phyloP scores from a whole-genome alignment of 2,113 vertebrate species.

The Mus pahari region DNA sequence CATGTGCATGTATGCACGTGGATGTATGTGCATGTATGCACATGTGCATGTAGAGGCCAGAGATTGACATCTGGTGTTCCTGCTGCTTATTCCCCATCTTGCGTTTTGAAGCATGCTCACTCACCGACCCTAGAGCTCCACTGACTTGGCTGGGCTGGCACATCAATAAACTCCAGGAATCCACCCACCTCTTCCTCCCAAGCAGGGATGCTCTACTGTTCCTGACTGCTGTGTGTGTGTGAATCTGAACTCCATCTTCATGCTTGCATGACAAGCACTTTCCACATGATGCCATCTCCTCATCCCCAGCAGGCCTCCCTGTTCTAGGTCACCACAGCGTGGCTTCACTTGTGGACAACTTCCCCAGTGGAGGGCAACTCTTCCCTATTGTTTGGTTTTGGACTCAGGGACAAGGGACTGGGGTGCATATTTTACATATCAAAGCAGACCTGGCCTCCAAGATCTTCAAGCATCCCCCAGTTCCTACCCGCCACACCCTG shows the following conservation, averaged over 20 bases:
- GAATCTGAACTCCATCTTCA: background rate
- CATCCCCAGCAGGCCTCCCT: background rate
- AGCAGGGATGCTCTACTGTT: background rate
- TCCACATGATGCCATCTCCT: no score
- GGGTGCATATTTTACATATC: no score
- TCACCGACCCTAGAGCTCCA: background rate
- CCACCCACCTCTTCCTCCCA: background rate
- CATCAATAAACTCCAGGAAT: background rate
- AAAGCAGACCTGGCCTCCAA: no score
- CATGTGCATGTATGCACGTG: background rate
- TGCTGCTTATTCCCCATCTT: background rate
- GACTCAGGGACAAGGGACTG: no score
- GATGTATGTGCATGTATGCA: no score
- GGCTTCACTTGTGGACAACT: background rate
- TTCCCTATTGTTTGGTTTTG: background rate
- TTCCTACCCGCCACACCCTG: no score
- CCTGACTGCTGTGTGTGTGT: background rate
- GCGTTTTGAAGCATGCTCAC: background rate
- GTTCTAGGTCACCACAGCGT: background rate
- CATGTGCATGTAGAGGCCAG: background rate
- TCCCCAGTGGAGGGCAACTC: background rate
- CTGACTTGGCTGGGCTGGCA: background rate
- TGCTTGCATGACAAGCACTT: background rate
- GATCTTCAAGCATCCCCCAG: no score
- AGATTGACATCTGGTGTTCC: background rate